Base-by-base conservation (phyloP, 1,140 invertebrate genomes). In the Zaprionus camerounensis region DNA sequence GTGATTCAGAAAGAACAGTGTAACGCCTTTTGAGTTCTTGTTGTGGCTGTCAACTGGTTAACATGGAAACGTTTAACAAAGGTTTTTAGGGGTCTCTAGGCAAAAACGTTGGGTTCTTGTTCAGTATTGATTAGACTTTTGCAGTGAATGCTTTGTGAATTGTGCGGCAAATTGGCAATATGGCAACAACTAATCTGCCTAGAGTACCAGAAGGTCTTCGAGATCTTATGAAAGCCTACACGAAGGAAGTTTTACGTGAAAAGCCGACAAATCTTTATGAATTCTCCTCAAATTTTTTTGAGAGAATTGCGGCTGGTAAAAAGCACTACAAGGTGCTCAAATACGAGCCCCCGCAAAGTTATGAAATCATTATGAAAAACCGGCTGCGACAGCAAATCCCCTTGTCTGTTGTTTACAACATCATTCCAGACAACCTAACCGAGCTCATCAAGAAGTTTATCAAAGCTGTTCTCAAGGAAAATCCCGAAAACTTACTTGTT, bases 391-490 rank as follows among this genome's bases (percentile, higher is more conserved):
- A 90, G 34, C 85, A 91, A 55, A 53, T 91, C 13, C 90, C 90
- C 1, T 24, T 92, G 13, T 81, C 92, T 5, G 76, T 92, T 24
- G 69, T 93, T 1, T 91, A 92, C 20, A 93, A 93, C 2, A 93
- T 93, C 61, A 93, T 94, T 90, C 94, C 94, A 9, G 76, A 92
- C n/a, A 93, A 93, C 3, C 87, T 94, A 0, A 92, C 94, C 2
- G 93, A 94, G 24, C 68, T 94, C 22, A 94, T 94, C 81, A 94
- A 94, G 73, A 93, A 93, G 15, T 92, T 94, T 15, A 92, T 94
- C 6, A 94, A 93, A 71, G 93, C 94, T 58, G 93, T 94, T 2
- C 87, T 94, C 1, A 93, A 92, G 64, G 91, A 93, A 68, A 94
- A 93, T 68, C 94, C 94, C 0, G 73, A 84, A 4, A 92, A 94